Evolutionary conservation across 2,888 invertebrate genomes (phyloP).

Genomic region (Bellardia pandia): DNA sequence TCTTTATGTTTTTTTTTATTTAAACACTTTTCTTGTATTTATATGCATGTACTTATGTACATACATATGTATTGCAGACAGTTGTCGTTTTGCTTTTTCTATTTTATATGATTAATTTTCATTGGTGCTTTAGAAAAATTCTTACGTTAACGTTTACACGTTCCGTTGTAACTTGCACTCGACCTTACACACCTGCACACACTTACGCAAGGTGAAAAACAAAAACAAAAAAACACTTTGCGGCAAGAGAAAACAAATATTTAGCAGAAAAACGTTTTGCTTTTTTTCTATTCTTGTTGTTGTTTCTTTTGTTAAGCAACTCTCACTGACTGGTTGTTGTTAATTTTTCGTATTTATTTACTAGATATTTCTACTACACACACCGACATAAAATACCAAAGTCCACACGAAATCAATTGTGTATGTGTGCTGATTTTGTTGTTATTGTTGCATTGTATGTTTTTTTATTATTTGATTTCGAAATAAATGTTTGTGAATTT

Average conservation of each 20-base stretch:
- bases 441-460: constrained; percentile 73
- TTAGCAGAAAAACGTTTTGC: constrained; percentile 33
- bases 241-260: constrained; percentile 26
- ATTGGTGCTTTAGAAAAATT: not conserved
- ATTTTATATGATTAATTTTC: not conserved
- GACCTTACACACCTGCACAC: constrained; percentile 50
- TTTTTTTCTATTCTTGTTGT: not conserved
- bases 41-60: too few species aligned
- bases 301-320: constrained; percentile 50
- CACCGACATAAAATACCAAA: constrained; percentile 51
- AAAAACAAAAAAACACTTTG: not conserved
- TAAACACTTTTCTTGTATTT: constrained; percentile 14
- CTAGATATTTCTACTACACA: constrained; percentile 67
- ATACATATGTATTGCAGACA: not conserved
- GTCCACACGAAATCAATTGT: constrained; percentile 56
- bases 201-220: not conserved
- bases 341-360: constrained; percentile 46
- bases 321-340: constrained; percentile 50
- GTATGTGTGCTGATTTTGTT: constrained; percentile 70
- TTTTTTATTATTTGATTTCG: constrained; percentile 53
- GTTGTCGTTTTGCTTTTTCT: not conserved
- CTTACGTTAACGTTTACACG: constrained; percentile 28
- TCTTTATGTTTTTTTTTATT: constrained; percentile 23
- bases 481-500: constrained; percentile 51
- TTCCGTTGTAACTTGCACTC: constrained; percentile 44